phyloP scores from a whole-genome alignment of 2,888 invertebrate genomes.

The Hemistola chrysoprasaria region DNA sequence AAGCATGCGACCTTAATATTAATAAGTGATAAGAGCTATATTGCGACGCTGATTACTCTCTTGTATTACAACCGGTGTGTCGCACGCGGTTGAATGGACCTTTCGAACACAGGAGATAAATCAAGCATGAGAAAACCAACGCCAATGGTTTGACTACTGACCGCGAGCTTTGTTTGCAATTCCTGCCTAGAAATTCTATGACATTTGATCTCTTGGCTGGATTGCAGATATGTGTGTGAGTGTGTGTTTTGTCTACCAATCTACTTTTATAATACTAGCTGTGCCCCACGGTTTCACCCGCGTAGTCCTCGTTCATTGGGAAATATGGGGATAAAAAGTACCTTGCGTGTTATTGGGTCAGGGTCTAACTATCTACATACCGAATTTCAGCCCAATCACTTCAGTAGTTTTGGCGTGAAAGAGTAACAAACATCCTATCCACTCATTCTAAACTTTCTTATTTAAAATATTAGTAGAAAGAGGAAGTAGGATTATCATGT shows the following conservation, averaged over 20 bases:
- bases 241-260: constrained; percentile 18
- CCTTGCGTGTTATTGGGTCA: too few species aligned
- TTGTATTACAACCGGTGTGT: constrained; percentile 24
- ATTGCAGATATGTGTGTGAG: constrained; percentile 29
- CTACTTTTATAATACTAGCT: too few species aligned
- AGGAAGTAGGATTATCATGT: too few species aligned
- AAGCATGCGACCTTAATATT: constrained; percentile 1
- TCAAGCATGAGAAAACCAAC: constrained; percentile 55
- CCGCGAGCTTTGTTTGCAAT: constrained; percentile 41
- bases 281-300: too few species aligned
- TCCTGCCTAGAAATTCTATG: constrained; percentile 33
- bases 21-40: constrained; percentile 29
- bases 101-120: constrained; percentile 49
- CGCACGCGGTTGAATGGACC: constrained; percentile 46
- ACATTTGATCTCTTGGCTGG: constrained; percentile 46
- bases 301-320: too few species aligned
- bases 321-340: too few species aligned
- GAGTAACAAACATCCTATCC: too few species aligned
- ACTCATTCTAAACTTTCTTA: too few species aligned
- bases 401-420: too few species aligned
- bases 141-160: constrained; percentile 26
- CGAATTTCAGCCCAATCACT: too few species aligned
- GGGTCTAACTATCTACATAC: too few species aligned
- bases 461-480: too few species aligned
- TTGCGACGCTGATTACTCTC: constrained; percentile 14